These are phyloP conservation scores for Fukomys damarensis DNA, from an alignment of 2,113 vertebrate species.

Conservation along the genomic window DNA sequence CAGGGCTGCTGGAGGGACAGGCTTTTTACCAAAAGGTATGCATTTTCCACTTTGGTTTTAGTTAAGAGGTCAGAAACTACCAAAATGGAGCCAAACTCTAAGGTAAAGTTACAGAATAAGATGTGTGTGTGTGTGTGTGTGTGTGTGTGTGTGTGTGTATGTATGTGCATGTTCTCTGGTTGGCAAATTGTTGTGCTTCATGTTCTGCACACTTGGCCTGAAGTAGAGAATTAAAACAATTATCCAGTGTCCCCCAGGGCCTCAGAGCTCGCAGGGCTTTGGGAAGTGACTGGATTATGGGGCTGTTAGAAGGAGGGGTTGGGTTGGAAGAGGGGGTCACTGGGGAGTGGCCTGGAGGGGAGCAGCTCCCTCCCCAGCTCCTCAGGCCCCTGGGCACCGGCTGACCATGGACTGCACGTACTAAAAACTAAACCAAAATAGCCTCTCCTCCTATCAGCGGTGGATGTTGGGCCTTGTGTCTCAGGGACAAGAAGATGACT, in stretches of 20 bases:
- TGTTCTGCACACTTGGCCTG: neutral
- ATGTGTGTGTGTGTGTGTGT: neutral
- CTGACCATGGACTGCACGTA: neutral
- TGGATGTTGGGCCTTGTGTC: neutral
- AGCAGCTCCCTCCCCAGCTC: neutral
- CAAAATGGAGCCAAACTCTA: neutral
- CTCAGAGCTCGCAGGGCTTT: neutral
- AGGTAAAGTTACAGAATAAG: neutral
- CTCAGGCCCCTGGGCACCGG: neutral
- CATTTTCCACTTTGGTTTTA: neutral
- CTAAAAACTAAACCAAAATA: neutral
- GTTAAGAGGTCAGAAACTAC: neutral
- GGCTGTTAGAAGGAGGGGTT: neutral
- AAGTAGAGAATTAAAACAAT: neutral
- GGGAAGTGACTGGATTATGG: neutral
- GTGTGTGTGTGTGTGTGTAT: neutral
- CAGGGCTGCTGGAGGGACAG: neutral
- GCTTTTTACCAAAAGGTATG: neutral
- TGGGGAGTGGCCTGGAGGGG: neutral
- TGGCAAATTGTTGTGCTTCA: neutral
- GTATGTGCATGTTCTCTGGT: neutral
- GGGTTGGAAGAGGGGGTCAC: neutral
- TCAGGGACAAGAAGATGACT: neutral
- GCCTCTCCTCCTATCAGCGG: neutral
- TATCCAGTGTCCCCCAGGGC: neutral